Conservation (phyloP, 2,113 vertebrate species). For the Aepyceros melampus region DNA sequence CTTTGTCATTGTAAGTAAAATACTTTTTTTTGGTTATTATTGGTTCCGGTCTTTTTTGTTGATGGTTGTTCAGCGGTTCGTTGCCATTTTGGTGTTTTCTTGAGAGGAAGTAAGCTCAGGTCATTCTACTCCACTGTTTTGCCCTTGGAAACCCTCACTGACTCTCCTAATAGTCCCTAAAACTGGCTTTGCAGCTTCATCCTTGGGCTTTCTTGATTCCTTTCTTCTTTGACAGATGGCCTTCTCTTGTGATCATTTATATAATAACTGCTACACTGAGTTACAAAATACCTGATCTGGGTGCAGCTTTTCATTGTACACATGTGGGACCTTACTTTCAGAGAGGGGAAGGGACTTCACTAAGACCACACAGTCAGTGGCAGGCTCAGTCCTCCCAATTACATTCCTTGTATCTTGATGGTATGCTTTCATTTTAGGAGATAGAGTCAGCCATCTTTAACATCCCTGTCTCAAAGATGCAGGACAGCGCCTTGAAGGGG, state of each 20-base stretch:
- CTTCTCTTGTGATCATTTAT: neutral
- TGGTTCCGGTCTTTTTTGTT: neutral
- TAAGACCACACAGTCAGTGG: neutral
- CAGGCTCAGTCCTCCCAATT: neutral
- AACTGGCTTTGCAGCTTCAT: neutral
- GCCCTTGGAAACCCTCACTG: neutral
- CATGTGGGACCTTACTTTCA: neutral
- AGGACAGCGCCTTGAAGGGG: neutral
- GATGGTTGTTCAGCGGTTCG: neutral
- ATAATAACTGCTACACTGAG: neutral
- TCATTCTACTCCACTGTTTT: neutral
- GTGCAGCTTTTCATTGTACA: neutral
- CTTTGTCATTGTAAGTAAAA: neutral
- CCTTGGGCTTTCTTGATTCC: neutral
- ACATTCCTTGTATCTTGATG: neutral
- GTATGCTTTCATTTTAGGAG: neutral
- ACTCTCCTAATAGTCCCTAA: neutral
- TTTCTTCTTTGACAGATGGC: neutral
- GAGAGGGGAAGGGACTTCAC: neutral
- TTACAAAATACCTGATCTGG: neutral
- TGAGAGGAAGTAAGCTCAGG: neutral
- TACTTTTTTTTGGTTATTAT: neutral
- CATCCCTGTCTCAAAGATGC: neutral
- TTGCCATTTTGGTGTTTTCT: neutral
- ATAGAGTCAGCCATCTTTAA: neutral